Base-by-base conservation (phyloP, 1,140 invertebrate species). In the Lethocerus indicus region DNA sequence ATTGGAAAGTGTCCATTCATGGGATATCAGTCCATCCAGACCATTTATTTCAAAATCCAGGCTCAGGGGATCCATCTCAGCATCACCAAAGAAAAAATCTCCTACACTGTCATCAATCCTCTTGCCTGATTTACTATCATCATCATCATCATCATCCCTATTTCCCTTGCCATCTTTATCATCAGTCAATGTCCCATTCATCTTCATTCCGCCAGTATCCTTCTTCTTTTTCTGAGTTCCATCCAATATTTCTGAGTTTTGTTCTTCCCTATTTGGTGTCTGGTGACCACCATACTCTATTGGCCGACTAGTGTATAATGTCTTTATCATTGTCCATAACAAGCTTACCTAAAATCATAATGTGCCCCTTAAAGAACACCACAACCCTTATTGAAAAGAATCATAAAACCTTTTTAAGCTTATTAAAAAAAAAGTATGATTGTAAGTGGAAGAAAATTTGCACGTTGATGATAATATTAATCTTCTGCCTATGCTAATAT, bases 1-100 rank as follows among this genome's bases (percentile, higher is more conserved):
- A 52, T 74, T 76, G 1, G 84, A 84, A 21, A 91, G 65, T 2
- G 73, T 76, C 78, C 82, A 88, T 54, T 87, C 82, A 58, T 58
- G 66, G 59, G 50, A 28, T n/a, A 51, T 51, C n/a, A 51, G 23
- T 14, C 50, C 50, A 27, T 51, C 50, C 14, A 51, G 44, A 12
- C 42, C 41, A 29, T 51, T 51, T 24, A 51, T 51, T 53, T 69
- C 66, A 27, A 67, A 59, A 53, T 69, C 67, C 44, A 68, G 61
- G 25, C 54, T 57, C 20, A 63, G 45, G 20, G 60, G 61, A 57
- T 76, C 73, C 3, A 74, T 60, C 57, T 76, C 75, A 28, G 70
- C 74, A 58, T 83, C 79, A 0, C 78, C 79, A 60, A 83, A 83
- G 27, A 78, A 74, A 53, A 83, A 81, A 57, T 83, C 80, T 9